phyloP scores from a whole-genome alignment of 2,888 invertebrate species.

The Caradrina kadenii region DNA sequence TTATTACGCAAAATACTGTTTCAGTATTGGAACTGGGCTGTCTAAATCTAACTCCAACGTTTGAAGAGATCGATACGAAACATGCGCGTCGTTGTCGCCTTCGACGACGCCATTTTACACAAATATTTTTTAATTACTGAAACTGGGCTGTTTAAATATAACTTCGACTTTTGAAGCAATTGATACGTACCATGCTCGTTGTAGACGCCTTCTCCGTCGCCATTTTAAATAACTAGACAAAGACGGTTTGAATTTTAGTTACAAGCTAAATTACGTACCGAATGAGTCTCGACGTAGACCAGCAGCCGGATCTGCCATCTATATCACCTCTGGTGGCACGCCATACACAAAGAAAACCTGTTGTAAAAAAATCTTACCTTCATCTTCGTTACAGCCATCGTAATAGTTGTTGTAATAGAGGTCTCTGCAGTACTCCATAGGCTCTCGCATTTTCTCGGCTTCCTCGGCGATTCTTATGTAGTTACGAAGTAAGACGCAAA shows the following conservation, averaged over 20 bases:
- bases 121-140: no score
- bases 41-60: conserved; percentile 1
- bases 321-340: background rate
- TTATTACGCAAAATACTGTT: background rate
- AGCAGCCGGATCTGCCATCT: no score
- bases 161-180: no score
- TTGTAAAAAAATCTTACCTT: conserved; percentile 26
- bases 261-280: background rate
- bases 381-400: conserved; percentile 38
- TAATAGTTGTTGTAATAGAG: conserved; percentile 19
- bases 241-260: background rate
- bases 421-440: conserved; percentile 31
- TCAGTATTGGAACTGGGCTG: background rate
- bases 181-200: no score
- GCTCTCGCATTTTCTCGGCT: conserved; percentile 22
- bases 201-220: no score
- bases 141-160: no score
- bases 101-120: no score
- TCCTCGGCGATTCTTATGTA: conserved; percentile 27
- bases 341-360: background rate
- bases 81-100: background rate
- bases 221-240: background rate
- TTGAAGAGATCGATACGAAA: conserved; percentile 19
- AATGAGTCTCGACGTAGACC: background rate
- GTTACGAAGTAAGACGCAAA: conserved; percentile 37